Evolutionary conservation across 2,797 vertebrate species (phyloP), one percentile per base, ranked within the genome.

Genomic region (Hyperoplus immaculatus): DNA sequence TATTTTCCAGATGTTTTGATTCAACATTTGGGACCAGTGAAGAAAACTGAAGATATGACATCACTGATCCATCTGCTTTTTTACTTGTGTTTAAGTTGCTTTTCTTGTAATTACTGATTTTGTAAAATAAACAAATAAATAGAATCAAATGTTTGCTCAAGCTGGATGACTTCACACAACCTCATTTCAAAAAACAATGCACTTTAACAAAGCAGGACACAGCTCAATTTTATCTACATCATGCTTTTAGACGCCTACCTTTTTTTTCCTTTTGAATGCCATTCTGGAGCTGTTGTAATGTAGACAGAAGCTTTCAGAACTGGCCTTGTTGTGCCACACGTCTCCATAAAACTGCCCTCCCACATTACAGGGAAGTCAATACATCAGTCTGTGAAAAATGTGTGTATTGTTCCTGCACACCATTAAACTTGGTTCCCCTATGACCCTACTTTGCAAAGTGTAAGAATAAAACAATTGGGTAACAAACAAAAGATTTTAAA

Each of bases 71-170:
- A 70, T 54, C 60, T 88, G 58, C 73, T 84, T 87, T 29, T 82
- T 84, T 75, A 82, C 15, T 42, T 36, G 45, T 70, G 21, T 79
- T 73, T 6, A 73, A 43, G 38, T 75, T 67, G 57, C 77, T 50
- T 69, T 75, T 65, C 6, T 62, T 83, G n/a, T 81, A 78, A 75
- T 80, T 57, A 53, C 5, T 10, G 11, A 63, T 87, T 94, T 91
- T 91, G 69, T 90, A 89, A 87, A 93, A 91, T 92, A 92, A 93
- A 92, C 29, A 4, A 21, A 51, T 78, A 82, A 83, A 79, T 29
- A 0, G 0, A 66, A 45, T 5, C 13, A 50, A 42, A 43, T 8
- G 0, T 65, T 12, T 15, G 0, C 65, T 45, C 1, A 54, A 29
- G 29, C 29, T 29, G 29, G 1, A 6, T 11, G 54, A 5, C n/a